Base-by-base conservation (phyloP, 1,140 invertebrate species). In the Bursaphelenchus mucronatus region DNA sequence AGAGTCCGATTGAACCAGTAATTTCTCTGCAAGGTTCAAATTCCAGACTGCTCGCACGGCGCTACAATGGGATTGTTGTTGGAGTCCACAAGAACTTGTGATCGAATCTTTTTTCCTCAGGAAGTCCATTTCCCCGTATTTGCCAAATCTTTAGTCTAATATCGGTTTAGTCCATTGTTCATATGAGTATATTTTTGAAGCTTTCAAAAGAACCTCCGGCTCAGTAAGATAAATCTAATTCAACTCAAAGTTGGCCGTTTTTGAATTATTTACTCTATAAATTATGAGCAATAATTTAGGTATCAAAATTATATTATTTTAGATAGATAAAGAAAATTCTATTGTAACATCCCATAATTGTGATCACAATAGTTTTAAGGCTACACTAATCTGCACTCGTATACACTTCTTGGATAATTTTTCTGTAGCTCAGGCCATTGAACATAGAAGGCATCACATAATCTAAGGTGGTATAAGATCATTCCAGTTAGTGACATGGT, bases 401-500 rank as follows among this genome's bases (percentile, higher is more conserved):
- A 69, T 30, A 56, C 52, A 0, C 86, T 82, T 76, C 86, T 85
- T 30, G 83, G 83, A 80, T 88, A 87, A 78, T 82, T 84, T 47
- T 83, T 75, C 44, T 83, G 82, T 40, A 91, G 76, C 49, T 87
- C 80, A 30, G 88, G 88, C 93, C 94, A 97, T 77, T 95, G 93
- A 3, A 97, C 91, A 69, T 96, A 83, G 80, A 95, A 86, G 75
- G 89, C 83, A 84, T 97, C 90, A 47, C 87, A 88, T 78, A 94
- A 82, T 71, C 78, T 54, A 11, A 82, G 68, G 53, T 87, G 88
- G 76, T 90, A 87, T 17, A 97, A 83, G 68, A 97, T 89, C 83
- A 89, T 89, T 6, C 91, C 94, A 69, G 88, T 89, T 8, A 97
- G 80, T 6, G 94, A 97, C 10, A 96, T 83, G 19, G 87, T 88